phyloP scores from a whole-genome alignment of 2,113 vertebrate genomes.

The Vidua macroura region DNA sequence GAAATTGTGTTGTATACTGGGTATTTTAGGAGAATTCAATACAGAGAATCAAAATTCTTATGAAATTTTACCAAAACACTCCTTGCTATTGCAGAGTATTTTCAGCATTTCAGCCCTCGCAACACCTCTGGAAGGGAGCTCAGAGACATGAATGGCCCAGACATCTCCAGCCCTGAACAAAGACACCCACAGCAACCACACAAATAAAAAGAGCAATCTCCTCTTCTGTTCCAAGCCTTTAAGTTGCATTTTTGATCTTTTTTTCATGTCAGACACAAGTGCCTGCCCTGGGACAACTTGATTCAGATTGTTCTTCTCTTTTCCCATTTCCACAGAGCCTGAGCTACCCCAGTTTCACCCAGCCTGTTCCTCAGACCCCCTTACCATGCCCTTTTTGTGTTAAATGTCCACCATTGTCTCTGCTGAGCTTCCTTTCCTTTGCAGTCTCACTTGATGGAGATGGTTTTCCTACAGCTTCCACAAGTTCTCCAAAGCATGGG shows the following conservation, averaged over 20 bases:
- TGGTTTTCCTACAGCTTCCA: background rate
- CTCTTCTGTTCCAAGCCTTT: background rate
- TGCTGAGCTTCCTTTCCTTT: background rate
- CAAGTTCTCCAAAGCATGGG: background rate
- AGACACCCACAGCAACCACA: background rate
- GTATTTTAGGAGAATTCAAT: background rate
- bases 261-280: background rate
- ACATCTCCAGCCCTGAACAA: background rate
- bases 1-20: background rate
- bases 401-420: rapidly evolving
- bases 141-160: background rate
- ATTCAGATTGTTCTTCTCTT: background rate
- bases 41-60: background rate
- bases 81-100: rapidly evolving
- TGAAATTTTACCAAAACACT: background rate
- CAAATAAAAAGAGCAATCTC: background rate
- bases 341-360: background rate
- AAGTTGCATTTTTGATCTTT: background rate
- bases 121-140: background rate
- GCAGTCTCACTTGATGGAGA: background rate
- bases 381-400: background rate
- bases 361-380: background rate
- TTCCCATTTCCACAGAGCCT: background rate
- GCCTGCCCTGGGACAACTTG: background rate
- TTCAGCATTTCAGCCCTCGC: background rate